phyloP scores from a whole-genome alignment of 2,888 invertebrate genomes.

The Amblyteles armatorius region DNA sequence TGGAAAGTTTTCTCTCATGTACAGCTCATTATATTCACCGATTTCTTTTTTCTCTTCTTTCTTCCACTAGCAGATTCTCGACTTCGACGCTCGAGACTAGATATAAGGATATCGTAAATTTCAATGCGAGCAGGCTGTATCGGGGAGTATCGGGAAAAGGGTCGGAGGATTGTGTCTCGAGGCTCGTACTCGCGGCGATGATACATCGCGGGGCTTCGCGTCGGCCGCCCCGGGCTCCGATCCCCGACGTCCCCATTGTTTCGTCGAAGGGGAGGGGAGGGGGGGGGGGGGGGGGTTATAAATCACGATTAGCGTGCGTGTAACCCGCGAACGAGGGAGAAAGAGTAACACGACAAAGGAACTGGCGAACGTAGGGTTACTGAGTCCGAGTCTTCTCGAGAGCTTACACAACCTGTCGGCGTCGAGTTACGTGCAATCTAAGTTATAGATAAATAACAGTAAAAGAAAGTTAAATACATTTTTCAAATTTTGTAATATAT shows the following conservation, averaged over 20 bases:
- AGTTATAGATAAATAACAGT: slow-evolving; percentile 18
- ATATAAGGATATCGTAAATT: slow-evolving; percentile 58
- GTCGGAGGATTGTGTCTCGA: slow-evolving; percentile 71
- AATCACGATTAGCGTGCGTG: slow-evolving; percentile 81
- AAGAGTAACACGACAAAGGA: neutral
- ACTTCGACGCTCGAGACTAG: slow-evolving; percentile 34
- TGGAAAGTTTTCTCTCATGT: slow-evolving; percentile 1
- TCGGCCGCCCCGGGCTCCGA: slow-evolving; percentile 12
- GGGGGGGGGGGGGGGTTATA: slow-evolving; percentile 74
- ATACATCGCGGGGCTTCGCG: slow-evolving; percentile 34
- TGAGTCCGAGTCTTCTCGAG: slow-evolving; percentile 63
- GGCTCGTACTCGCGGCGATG: slow-evolving; percentile 45
- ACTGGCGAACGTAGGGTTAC: neutral
- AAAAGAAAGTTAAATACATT: slow-evolving; percentile 10
- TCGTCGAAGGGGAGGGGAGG: slow-evolving; percentile 3
- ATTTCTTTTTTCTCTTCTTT: slow-evolving; percentile 11
- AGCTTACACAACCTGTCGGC: slow-evolving; percentile 29
- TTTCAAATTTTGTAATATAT: slow-evolving; percentile 34
- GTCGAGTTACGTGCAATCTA: slow-evolving; percentile 19
- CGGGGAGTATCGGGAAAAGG: slow-evolving; percentile 23
- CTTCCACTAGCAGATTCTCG: slow-evolving; percentile 31
- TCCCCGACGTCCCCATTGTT: slow-evolving; percentile 73
- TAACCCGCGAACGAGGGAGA: slow-evolving; percentile 21
- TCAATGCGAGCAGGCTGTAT: slow-evolving; percentile 19
- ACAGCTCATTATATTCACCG: neutral